Evolutionary conservation across 2,797 vertebrate genomes (phyloP).

Genomic region (Falco concolor): DNA sequence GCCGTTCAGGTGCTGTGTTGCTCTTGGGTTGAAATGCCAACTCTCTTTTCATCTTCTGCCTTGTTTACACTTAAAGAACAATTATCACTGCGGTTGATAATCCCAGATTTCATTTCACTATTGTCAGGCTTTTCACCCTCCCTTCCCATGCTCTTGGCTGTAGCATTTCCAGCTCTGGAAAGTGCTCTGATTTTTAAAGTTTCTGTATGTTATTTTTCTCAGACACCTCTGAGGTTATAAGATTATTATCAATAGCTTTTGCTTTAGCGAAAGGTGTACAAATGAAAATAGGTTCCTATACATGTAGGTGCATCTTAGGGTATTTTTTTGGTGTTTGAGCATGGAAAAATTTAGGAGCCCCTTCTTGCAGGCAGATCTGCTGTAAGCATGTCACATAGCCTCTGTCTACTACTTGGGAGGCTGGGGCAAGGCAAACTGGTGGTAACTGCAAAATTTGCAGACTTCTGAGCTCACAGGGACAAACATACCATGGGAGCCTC

Average conservation of each 20-base stretch:
- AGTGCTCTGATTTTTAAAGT: not conserved
- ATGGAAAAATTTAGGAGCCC: not conserved
- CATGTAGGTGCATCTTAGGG: accelerated
- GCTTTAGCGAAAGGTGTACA: not conserved
- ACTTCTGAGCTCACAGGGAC: not conserved
- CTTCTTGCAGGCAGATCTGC: not conserved
- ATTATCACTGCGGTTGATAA: not conserved
- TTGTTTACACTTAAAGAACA: not conserved
- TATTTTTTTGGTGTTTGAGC: not conserved
- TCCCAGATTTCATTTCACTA: constrained; percentile 8
- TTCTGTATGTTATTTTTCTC: not conserved
- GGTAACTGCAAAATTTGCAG: not conserved
- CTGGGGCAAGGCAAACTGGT: not conserved
- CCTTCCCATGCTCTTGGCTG: not conserved
- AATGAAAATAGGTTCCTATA: not conserved
- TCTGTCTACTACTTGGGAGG: accelerated
- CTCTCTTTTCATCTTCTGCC: not conserved
- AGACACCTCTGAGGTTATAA: not conserved
- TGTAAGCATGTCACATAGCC: not conserved
- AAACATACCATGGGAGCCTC: accelerated
- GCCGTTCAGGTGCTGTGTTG: not conserved
- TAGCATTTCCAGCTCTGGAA: not conserved
- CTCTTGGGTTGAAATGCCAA: not conserved
- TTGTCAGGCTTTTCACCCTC: not conserved
- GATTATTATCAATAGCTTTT: not conserved